phyloP scores from a whole-genome alignment of 2,113 vertebrate species.

The Gorsachius goisagi region DNA sequence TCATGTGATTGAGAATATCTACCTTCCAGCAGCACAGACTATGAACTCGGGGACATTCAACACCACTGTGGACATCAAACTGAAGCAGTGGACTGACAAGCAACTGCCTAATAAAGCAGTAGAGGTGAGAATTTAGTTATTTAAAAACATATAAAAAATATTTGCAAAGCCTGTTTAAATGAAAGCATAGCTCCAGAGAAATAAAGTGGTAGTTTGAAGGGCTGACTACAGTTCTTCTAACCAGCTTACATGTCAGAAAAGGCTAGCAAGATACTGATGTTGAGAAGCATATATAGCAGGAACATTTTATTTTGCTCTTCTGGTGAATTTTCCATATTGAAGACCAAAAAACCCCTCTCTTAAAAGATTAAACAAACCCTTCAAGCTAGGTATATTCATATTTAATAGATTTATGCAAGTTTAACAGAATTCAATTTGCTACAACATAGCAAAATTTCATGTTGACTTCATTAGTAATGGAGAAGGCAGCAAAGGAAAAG shows the following conservation, averaged over 20 bases:
- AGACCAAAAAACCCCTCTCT: not conserved
- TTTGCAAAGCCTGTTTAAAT: not conserved
- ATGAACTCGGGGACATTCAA: conserved; percentile 97
- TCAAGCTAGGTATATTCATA: not conserved
- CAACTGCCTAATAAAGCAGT: conserved; percentile 96
- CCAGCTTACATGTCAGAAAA: not conserved
- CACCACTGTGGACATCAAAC: conserved; percentile 97
- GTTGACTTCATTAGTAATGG: not conserved
- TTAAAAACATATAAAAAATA: not conserved
- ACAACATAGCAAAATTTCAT: not conserved
- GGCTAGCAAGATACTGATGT: not conserved
- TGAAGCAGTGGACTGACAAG: conserved; percentile 99
- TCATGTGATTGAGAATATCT: conserved; percentile 99
- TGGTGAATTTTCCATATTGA: not conserved
- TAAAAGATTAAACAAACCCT: not conserved
- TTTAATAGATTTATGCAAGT: not conserved
- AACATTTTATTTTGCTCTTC: not conserved
- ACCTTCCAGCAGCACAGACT: conserved; percentile 96
- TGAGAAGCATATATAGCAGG: not conserved
- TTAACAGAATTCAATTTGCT: not conserved
- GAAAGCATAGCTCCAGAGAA: not conserved
- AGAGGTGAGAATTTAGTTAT: conserved; percentile 80
- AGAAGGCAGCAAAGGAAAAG: not conserved
- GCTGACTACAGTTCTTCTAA: not conserved
- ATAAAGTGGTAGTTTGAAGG: not conserved